These are phyloP conservation scores for Heliopora coerulea DNA, from an alignment of 92 coral and sea anemone species.

Conservation along the genomic window DNA sequence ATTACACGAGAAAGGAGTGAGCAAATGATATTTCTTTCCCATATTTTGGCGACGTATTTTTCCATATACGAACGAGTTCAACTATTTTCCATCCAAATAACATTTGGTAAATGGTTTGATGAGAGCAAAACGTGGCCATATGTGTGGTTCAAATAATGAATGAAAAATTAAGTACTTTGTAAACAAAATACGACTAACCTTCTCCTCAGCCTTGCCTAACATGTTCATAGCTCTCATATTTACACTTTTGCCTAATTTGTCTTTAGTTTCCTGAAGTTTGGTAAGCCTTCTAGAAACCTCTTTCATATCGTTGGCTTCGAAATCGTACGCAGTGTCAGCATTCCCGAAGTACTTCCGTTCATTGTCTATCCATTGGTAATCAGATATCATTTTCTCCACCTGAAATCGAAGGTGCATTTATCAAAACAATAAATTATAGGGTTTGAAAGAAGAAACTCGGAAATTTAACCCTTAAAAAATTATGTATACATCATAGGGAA, in stretches of 20 bases:
- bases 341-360: conserved; percentile 92
- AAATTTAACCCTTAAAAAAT: too few species aligned
- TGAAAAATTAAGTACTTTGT: neutral
- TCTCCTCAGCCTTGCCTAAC: conserved; percentile 97
- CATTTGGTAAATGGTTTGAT: too few species aligned
- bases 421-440: too few species aligned
- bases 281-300: conserved; percentile 76
- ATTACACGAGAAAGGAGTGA: too few species aligned
- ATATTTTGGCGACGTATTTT: too few species aligned
- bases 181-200: conserved; percentile 49
- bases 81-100: too few species aligned
- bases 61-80: too few species aligned
- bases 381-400: conserved; percentile 86
- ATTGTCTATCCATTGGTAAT: conserved; percentile 90
- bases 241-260: conserved; percentile 91
- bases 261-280: conserved; percentile 89
- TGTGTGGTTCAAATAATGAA: neutral
- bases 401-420: conserved; percentile 37
- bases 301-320: conserved; percentile 88
- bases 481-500: too few species aligned
- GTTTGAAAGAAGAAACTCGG: too few species aligned
- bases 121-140: neutral
- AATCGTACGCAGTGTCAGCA: conserved; percentile 93
- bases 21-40: too few species aligned
- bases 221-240: conserved; percentile 98